Percentiles rank a stretch among this genome's conserved stretches.
These are phyloP conservation scores for Cephonodes hylas DNA, from an alignment of 2,888 invertebrate species.

Conservation along the genomic window DNA sequence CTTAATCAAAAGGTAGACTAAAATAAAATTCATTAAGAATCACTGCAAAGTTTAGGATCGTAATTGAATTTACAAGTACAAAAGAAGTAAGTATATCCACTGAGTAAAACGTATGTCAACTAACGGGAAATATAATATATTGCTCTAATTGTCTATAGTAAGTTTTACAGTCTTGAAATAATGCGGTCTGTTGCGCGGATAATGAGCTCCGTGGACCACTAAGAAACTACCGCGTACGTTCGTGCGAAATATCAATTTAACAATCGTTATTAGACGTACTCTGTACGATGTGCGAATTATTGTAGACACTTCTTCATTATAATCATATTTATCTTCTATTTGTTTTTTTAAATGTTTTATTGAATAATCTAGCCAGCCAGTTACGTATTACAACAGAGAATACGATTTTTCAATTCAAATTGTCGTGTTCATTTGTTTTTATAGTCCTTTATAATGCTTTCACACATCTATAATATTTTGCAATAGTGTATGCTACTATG, in stretches of 20 bases:
- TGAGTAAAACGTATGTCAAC: not conserved
- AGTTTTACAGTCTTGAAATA: not conserved
- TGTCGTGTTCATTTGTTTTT: not conserved
- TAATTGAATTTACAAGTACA: too few species aligned
- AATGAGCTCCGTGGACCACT: not conserved
- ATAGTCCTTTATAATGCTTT: not conserved
- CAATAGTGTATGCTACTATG: not conserved
- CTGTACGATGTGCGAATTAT: not conserved
- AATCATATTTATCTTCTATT: not conserved
- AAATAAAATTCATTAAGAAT: too few species aligned
- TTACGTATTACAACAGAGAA: too few species aligned
- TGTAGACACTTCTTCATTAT: not conserved
- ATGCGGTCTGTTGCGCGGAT: not conserved
- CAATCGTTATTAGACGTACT: not conserved
- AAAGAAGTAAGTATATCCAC: too few species aligned
- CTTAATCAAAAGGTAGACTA: too few species aligned
- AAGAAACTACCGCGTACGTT: not conserved
- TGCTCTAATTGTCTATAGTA: not conserved
- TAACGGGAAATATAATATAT: not conserved
- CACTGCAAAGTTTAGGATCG: too few species aligned
- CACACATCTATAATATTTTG: too few species aligned
- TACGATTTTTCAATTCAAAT: not conserved
- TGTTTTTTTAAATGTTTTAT: not conserved
- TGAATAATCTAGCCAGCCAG: not conserved
- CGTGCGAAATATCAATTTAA: not conserved